These are phyloP conservation scores for Falco berigora DNA, from an alignment of 2,797 vertebrate genomes.

Conservation along the genomic window DNA sequence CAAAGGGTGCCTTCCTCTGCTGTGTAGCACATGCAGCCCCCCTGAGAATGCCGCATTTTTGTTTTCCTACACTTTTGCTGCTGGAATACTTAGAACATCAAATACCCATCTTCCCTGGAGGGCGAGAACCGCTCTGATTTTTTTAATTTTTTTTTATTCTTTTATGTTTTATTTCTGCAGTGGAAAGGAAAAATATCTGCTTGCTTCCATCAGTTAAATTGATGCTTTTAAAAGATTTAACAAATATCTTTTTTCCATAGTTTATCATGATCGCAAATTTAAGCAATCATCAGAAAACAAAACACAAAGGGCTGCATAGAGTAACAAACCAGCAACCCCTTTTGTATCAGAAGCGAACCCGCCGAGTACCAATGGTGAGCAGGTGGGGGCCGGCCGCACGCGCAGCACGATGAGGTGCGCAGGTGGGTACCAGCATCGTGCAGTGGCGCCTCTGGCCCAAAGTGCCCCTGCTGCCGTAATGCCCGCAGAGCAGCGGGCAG, in stretches of 20 bases:
- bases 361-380: rapidly evolving
- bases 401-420: rapidly evolving
- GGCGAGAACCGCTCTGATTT: background rate
- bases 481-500: background rate
- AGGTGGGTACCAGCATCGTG: rapidly evolving
- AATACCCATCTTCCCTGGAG: background rate
- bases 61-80: background rate
- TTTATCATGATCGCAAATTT: background rate
- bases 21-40: rapidly evolving
- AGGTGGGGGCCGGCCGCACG: rapidly evolving
- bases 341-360: background rate
- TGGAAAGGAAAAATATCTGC: background rate
- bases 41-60: background rate
- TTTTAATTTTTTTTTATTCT: background rate
- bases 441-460: background rate
- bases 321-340: background rate
- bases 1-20: background rate
- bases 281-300: background rate
- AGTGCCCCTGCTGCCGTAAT: rapidly evolving
- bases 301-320: rapidly evolving
- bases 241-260: background rate
- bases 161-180: background rate
- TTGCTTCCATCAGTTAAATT: background rate
- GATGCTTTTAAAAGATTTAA: background rate
- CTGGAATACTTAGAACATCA: background rate